These are phyloP conservation scores for Ectobius pallidus DNA, from an alignment of 2,888 invertebrate species.

Conservation along the genomic window DNA sequence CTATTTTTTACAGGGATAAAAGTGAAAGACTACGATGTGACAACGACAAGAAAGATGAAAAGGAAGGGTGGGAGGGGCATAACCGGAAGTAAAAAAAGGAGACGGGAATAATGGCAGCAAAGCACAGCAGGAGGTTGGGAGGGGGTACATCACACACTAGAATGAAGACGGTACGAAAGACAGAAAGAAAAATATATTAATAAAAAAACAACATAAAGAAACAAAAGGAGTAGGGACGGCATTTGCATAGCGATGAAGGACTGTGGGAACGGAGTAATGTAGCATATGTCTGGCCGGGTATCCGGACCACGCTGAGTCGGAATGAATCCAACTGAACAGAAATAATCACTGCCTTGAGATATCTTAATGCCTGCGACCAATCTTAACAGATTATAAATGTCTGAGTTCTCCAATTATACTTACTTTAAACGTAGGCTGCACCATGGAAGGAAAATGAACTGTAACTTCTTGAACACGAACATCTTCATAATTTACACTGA, in stretches of 20 bases:
- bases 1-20: neutral
- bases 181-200: neutral
- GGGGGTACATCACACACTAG: neutral
- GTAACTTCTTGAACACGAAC: no score
- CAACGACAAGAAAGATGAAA: neutral
- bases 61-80: neutral
- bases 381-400: no score
- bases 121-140: neutral
- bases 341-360: no score
- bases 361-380: no score
- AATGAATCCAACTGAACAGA: no score
- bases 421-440: no score
- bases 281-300: neutral
- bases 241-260: neutral
- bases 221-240: neutral
- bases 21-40: neutral
- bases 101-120: slow-evolving; percentile 1
- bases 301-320: neutral
- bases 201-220: neutral
- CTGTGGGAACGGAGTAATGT: neutral
- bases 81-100: slow-evolving; percentile 8
- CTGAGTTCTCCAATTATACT: no score
- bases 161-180: neutral
- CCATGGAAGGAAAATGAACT: no score
- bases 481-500: no score